Conservation (phyloP, 2,797 vertebrate genomes). For the Cyprinodon diabolis region DNA sequence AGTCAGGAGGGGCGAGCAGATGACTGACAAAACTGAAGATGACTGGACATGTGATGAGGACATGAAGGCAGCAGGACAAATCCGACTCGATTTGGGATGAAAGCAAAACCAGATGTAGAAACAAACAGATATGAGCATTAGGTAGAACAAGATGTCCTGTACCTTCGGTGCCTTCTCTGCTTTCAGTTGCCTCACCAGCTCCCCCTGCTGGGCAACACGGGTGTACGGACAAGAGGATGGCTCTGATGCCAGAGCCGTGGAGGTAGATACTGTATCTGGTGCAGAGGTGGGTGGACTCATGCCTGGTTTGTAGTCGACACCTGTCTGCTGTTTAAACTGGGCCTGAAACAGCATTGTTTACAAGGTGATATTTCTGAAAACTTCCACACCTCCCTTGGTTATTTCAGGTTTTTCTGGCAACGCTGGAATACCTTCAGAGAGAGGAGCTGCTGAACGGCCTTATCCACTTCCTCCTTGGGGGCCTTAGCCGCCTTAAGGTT, state of each 20-base stretch:
- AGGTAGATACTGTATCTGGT: constrained; percentile 21
- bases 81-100: background rate
- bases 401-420: background rate
- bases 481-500: constrained; percentile 90
- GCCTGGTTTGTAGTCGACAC: constrained; percentile 85
- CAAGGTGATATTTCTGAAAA: background rate
- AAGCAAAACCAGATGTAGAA: background rate
- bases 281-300: constrained; percentile 68
- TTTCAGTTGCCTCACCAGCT: constrained; percentile 84
- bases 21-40: background rate
- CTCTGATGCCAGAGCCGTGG: constrained; percentile 28
- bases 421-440: constrained; percentile 73
- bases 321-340: constrained; percentile 79
- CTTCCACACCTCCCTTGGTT: background rate
- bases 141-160: background rate
- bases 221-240: constrained; percentile 65
- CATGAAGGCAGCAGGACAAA: background rate
- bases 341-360: constrained; percentile 42
- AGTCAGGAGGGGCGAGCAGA: background rate
- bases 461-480: constrained; percentile 89
- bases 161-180: constrained; percentile 85
- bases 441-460: constrained; percentile 88
- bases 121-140: too few relatives aligned
- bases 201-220: constrained; percentile 82
- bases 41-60: background rate